Conservation (phyloP, 1,140 invertebrate species). For the Melipona quadrifasciata region DNA sequence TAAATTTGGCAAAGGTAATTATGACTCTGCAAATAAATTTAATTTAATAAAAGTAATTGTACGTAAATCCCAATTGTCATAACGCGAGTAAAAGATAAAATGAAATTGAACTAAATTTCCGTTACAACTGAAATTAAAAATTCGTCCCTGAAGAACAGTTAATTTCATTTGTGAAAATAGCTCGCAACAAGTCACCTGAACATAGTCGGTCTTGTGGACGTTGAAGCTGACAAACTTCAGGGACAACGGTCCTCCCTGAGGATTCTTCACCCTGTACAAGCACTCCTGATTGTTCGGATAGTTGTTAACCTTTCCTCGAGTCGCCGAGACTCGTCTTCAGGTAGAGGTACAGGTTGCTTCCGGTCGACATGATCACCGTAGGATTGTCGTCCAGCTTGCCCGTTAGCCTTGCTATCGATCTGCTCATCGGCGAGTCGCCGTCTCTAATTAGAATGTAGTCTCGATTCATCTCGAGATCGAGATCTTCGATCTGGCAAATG, state of each 20-base stretch:
- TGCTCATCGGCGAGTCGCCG: slow-evolving; percentile 92
- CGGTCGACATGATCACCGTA: slow-evolving; percentile 94
- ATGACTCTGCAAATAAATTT: too few species aligned
- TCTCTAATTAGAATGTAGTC: slow-evolving; percentile 95
- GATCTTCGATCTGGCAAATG: slow-evolving; percentile 87
- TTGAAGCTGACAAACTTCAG: slow-evolving; percentile 93
- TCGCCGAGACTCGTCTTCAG: slow-evolving; percentile 95
- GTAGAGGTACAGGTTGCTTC: slow-evolving; percentile 94
- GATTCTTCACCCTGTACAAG: slow-evolving; percentile 92
- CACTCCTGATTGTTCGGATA: slow-evolving; percentile 97
- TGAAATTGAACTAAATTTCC: too few species aligned
- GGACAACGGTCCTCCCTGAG: slow-evolving; percentile 91
- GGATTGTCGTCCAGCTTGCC: slow-evolving; percentile 90
- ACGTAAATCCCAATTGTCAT: too few species aligned
- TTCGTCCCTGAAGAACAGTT: too few species aligned
- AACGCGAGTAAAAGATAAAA: too few species aligned
- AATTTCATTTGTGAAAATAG: too few species aligned
- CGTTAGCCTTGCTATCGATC: slow-evolving; percentile 91
- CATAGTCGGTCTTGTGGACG: slow-evolving; percentile 92
- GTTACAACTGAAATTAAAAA: too few species aligned
- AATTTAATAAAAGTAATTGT: too few species aligned
- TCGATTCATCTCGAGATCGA: slow-evolving; percentile 92
- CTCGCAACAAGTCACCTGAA: slow-evolving; percentile 83
- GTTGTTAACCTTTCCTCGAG: slow-evolving; percentile 91
- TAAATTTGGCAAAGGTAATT: too few species aligned